Conservation (phyloP, 2,113 vertebrate species). For the Pedetes capensis region DNA sequence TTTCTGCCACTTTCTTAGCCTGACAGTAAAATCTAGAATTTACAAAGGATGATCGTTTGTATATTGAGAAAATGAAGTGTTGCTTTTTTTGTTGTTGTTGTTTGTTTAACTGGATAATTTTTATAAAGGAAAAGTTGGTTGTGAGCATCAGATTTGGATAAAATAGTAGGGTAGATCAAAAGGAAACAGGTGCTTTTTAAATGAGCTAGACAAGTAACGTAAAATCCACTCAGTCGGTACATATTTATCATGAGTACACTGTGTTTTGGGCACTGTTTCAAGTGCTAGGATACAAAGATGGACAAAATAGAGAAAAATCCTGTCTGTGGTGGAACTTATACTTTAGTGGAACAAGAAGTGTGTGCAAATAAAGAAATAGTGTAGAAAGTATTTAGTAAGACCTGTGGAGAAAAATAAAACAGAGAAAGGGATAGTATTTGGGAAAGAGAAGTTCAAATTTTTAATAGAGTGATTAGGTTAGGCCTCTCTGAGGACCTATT, state of each 20-base stretch:
- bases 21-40: slow-evolving; percentile 38
- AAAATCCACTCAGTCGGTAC: slow-evolving; percentile 2
- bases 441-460: not conserved
- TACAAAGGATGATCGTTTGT: not conserved
- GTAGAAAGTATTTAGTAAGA: not conserved
- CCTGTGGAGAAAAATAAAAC: slow-evolving; percentile 2
- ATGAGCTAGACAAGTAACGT: not conserved
- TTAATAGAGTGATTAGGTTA: not conserved
- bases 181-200: slow-evolving; percentile 27
- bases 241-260: not conserved
- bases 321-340: slow-evolving; percentile 23
- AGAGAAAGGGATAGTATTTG: not conserved
- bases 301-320: slow-evolving; percentile 26
- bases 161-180: not conserved
- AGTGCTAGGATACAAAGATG: not conserved
- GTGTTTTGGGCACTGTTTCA: not conserved
- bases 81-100: slow-evolving; percentile 50
- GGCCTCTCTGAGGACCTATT: not conserved
- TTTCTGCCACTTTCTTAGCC: not conserved
- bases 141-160: slow-evolving; percentile 20
- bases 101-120: slow-evolving; percentile 31
- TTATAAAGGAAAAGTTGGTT: slow-evolving; percentile 5
- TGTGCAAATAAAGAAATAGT: slow-evolving; percentile 9
- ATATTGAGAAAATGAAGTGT: not conserved
- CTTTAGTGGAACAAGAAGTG: not conserved